These are phyloP conservation scores for Eulemur coronatus DNA, from an alignment of 2,797 vertebrate genomes.

Conservation along the genomic window DNA sequence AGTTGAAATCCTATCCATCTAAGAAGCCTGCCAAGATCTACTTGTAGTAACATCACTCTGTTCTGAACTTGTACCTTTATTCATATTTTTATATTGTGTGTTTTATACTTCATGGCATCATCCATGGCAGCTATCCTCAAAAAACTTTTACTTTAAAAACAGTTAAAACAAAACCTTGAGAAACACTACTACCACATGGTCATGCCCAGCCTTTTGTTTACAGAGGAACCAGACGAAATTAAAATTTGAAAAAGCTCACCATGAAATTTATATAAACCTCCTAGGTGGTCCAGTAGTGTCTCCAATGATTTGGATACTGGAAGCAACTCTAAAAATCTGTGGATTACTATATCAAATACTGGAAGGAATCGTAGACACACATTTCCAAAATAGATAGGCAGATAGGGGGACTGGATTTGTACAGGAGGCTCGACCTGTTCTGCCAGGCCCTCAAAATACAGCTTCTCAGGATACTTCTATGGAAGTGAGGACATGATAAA, in stretches of 20 bases:
- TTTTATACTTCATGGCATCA: neutral
- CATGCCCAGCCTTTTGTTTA: neutral
- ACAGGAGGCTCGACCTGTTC: slow-evolving; percentile 98
- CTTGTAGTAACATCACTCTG: neutral
- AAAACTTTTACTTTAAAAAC: neutral
- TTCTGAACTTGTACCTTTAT: neutral
- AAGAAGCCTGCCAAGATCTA: neutral
- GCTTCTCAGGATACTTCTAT: slow-evolving; percentile 98
- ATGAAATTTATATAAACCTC: slow-evolving; percentile 98
- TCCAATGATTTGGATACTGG: slow-evolving; percentile 98
- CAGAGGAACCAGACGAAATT: neutral
- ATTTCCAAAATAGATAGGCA: slow-evolving; percentile 99
- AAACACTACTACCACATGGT: neutral
- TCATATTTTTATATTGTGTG: neutral
- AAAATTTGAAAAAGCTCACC: slow-evolving; percentile 85
- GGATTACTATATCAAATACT: slow-evolving; percentile 99
- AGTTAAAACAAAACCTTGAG: neutral
- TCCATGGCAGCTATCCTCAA: neutral
- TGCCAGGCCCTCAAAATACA: slow-evolving; percentile 98
- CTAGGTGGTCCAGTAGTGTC: slow-evolving; percentile 96
- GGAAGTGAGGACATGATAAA: slow-evolving; percentile 51
- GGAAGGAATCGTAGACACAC: slow-evolving; percentile 98
- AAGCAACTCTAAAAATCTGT: slow-evolving; percentile 97
- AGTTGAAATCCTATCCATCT: neutral
- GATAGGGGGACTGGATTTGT: slow-evolving; percentile 95